Percentiles rank a stretch among this genome's conserved stretches.
Evolutionary conservation across 2,797 vertebrate genomes (phyloP).

Genomic region (Xenentodon cancila): DNA sequence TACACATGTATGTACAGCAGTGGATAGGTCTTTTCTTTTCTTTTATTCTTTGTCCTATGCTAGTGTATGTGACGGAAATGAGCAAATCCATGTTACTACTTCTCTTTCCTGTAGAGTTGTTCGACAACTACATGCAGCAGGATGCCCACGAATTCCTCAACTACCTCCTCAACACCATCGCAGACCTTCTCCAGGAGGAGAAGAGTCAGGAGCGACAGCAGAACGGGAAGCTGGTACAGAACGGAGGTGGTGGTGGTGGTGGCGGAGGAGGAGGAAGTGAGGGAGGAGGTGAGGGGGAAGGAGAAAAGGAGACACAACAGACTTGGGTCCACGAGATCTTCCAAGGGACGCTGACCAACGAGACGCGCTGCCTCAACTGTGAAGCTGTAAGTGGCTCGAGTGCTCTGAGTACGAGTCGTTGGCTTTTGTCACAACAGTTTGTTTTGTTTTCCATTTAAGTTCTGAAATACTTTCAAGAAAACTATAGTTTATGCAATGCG

Average conservation of each 20-base stretch:
- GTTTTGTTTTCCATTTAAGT: too few relatives aligned
- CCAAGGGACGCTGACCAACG: slow-evolving; percentile 94
- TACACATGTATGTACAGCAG: too few relatives aligned
- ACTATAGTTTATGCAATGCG: too few relatives aligned
- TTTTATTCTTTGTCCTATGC: too few relatives aligned
- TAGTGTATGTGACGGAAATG: too few relatives aligned
- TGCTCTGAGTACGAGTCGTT: too few relatives aligned
- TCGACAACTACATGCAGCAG: slow-evolving; percentile 96
- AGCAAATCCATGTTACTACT: neutral
- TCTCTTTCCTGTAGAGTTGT: slow-evolving; percentile 82
- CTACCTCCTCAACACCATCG: slow-evolving; percentile 95
- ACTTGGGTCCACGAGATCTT: slow-evolving; percentile 97
- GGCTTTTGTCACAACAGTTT: too few relatives aligned
- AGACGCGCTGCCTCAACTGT: slow-evolving; percentile 95
- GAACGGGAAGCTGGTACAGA: slow-evolving; percentile 90
- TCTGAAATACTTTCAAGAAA: too few relatives aligned
- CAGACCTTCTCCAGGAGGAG: slow-evolving; percentile 93
- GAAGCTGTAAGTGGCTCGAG: slow-evolving; percentile 84
- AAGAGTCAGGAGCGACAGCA: slow-evolving; percentile 91
- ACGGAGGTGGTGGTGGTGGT: slow-evolving; percentile 76
- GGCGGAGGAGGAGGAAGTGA: slow-evolving; percentile 65
- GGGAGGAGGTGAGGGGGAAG: slow-evolving; percentile 54
- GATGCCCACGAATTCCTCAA: slow-evolving; percentile 94
- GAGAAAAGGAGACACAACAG: slow-evolving; percentile 86
- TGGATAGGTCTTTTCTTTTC: too few relatives aligned